These are phyloP conservation scores for Leucoraja erinaceus DNA, from an alignment of 2,113 vertebrate genomes.

Conservation along the genomic window DNA sequence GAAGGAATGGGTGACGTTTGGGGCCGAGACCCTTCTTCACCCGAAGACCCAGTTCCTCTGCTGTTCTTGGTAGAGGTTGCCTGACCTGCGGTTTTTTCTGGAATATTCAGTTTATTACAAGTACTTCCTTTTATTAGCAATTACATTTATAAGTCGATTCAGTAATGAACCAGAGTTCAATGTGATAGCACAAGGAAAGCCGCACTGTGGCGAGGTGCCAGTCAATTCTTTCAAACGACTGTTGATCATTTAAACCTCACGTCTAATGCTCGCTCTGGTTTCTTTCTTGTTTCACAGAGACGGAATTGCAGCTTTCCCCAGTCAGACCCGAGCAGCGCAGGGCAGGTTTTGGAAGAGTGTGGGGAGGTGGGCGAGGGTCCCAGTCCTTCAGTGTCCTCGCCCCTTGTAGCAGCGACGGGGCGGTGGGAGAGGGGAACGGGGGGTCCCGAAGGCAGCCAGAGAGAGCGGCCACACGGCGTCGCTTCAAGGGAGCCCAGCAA, in stretches of 20 bases:
- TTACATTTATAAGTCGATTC: no score
- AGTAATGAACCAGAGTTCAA: no score
- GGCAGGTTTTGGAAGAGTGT: constrained; percentile 30
- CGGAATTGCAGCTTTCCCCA: not conserved
- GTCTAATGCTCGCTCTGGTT: not conserved
- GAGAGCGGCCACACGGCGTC: not conserved
- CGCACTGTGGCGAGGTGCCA: not conserved
- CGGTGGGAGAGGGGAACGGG: not conserved
- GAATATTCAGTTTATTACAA: no score
- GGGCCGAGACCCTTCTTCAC: no score
- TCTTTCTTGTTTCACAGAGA: not conserved
- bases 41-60: no score
- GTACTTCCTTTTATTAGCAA: no score
- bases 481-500: not conserved
- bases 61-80: no score
- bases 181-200: not conserved
- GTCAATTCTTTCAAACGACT: not conserved
- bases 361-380: constrained; percentile 41
- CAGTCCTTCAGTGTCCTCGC: constrained; percentile 42
- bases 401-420: constrained; percentile 41
- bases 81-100: no score
- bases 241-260: not conserved
- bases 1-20: no score
- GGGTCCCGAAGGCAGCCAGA: not conserved
- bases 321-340: not conserved